Conservation (phyloP, 2,113 vertebrate species). For the Atractosteus spatula region DNA sequence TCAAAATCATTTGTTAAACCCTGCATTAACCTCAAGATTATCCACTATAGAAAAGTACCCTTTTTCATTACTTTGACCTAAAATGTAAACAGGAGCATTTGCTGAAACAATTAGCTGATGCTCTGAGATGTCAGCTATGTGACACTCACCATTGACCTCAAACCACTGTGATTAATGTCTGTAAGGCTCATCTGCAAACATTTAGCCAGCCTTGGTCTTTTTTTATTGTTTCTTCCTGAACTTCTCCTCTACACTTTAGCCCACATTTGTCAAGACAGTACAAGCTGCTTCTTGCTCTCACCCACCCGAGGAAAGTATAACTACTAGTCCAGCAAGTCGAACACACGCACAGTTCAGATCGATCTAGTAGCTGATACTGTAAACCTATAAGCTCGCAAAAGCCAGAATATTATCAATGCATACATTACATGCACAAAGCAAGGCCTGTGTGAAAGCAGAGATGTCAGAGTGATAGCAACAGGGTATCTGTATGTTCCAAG, state of each 20-base stretch:
- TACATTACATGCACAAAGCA: no score
- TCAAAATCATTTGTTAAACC: constrained; percentile 18
- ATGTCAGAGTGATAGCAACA: no score
- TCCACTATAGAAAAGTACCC: constrained; percentile 28
- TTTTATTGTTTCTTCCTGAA: background rate
- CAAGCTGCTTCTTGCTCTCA: no score
- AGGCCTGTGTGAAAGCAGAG: background rate
- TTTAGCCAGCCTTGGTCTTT: constrained; percentile 64
- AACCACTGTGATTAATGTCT: constrained; percentile 67
- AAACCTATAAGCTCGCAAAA: no score
- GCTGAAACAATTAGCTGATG: constrained; percentile 29
- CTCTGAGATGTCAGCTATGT: constrained; percentile 49
- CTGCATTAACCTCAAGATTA: constrained; percentile 37
- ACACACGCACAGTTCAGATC: no score
- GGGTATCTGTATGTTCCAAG: no score
- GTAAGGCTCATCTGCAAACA: constrained; percentile 73
- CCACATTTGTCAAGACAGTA: background rate
- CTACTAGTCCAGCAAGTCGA: no score
- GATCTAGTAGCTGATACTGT: no score
- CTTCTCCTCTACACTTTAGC: background rate
- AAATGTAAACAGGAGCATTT: constrained; percentile 53
- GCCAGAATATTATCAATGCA: no score
- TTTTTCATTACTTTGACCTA: constrained; percentile 43
- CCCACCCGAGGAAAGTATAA: no score
- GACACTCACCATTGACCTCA: constrained; percentile 57